phyloP scores from a whole-genome alignment of 30 jellyfish, hydroid and myxozoan species.

The Mastigias papua region DNA sequence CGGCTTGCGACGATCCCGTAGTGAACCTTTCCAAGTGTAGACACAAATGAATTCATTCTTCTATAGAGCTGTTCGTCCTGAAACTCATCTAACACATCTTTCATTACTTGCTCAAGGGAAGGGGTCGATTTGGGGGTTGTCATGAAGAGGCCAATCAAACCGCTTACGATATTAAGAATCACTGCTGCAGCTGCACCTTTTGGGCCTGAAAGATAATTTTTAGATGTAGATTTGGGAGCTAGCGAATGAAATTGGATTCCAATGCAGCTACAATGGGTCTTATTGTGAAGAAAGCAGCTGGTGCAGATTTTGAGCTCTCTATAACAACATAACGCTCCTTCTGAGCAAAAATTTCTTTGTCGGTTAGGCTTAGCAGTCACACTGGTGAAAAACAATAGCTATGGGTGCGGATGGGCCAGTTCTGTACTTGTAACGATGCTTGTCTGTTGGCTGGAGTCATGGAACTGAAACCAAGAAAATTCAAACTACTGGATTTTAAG shows the following conservation, averaged over 20 bases:
- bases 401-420: background rate
- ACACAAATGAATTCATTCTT: background rate
- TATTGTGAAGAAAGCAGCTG: no score
- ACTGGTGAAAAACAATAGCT: background rate
- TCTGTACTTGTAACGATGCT: background rate
- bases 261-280: no score
- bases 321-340: background rate
- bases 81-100: background rate
- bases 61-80: background rate
- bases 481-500: no score
- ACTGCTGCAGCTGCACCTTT: background rate
- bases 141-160: background rate
- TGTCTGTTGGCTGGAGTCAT: background rate
- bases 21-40: background rate
- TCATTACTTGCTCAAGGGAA: background rate
- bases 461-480: background rate
- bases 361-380: background rate
- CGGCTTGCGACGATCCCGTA: background rate
- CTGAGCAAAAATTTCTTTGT: background rate
- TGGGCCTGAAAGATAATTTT: background rate
- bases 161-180: background rate
- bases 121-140: background rate
- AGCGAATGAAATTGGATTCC: no score
- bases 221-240: background rate
- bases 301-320: background rate